phyloP scores from a whole-genome alignment of 1,140 invertebrate genomes.

The Thalassaphorura encarpata region DNA sequence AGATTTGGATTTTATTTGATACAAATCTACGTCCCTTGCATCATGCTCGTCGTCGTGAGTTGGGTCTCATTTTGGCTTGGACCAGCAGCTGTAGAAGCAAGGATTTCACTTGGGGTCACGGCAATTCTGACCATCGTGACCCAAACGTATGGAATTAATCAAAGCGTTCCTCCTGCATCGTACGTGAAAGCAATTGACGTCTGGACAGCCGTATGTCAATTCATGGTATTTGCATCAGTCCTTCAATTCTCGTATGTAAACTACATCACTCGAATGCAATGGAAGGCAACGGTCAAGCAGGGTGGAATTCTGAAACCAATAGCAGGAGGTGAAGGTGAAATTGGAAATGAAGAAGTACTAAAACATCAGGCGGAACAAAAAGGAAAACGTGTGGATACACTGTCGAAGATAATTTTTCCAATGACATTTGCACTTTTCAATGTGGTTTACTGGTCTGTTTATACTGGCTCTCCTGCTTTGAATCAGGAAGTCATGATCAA shows the following conservation, averaged over 20 bases:
- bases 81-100: conserved; percentile 45
- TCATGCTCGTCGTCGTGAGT: conserved; percentile 47
- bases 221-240: conserved; percentile 47
- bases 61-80: conserved; percentile 50
- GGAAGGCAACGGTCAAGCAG: not conserved
- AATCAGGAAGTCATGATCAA: too few species aligned
- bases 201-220: conserved; percentile 48
- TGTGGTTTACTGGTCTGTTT: not conserved
- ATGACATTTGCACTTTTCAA: conserved; percentile 1
- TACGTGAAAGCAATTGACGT: conserved; percentile 43
- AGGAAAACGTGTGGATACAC: not conserved
- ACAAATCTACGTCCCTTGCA: conserved; percentile 45
- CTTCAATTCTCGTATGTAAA: conserved; percentile 49
- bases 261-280: conserved; percentile 33
- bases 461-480: too few species aligned
- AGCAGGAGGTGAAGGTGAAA: not conserved
- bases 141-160: conserved; percentile 43
- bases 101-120: conserved; percentile 47
- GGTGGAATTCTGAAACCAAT: not conserved
- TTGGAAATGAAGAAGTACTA: not conserved
- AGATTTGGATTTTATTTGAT: conserved; percentile 49
- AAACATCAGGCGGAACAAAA: not conserved
- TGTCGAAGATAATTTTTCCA: conserved; percentile 2
- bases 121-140: conserved; percentile 49
- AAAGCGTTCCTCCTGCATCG: not conserved